Base-by-base conservation (phyloP, 2,797 vertebrate species). In the Echiichthys vipera region DNA sequence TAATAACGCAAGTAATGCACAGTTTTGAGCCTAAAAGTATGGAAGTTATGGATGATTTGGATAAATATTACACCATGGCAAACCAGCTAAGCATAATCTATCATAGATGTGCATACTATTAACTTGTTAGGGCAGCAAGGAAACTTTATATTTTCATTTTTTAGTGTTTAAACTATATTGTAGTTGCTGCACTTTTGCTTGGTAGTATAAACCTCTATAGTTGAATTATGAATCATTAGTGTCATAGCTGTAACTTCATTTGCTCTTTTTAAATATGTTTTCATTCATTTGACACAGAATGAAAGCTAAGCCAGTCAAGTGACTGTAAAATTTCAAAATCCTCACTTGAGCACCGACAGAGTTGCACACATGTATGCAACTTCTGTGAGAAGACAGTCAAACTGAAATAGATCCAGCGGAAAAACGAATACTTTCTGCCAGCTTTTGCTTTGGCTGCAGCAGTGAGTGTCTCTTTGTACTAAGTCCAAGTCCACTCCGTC, bases 401-500 rank as follows among this genome's bases (percentile, higher is more conserved):
- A 51, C 32, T 3, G 0, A 69, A 67, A 50, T 18, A 58, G 45
- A 70, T 37, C 49, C 37, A 51, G 3, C 22, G 42, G 62, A 43
- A 66, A 66, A 68, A 69, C 8, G 3, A 57, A 65, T 62, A 0
- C 66, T 58, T 69, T 57, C 61, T 61, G 27, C n/a, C 18, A 45
- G 40, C 27, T 37, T 76, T 70, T 51, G 40, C 61, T 46, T 65
- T 66, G 58, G 71, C 74, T 63, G 36, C 72, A 53, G 72, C 15
- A 15, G 43, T 46, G 5, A 59, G 20, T n/a, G 27, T 11, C 62
- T 75, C 55, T 65, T 72, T 75, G 70, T 69, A 50, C 36, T 20
- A 63, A 45, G 62, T 77, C 59, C 49, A 77, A 82, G 56, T 59
- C n/a, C 65, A 20, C 47, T 78, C 55, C 7, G 67, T 77, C 69